Evolutionary conservation across 2,888 invertebrate genomes (phyloP).

Genomic region (Tinea semifulvella): DNA sequence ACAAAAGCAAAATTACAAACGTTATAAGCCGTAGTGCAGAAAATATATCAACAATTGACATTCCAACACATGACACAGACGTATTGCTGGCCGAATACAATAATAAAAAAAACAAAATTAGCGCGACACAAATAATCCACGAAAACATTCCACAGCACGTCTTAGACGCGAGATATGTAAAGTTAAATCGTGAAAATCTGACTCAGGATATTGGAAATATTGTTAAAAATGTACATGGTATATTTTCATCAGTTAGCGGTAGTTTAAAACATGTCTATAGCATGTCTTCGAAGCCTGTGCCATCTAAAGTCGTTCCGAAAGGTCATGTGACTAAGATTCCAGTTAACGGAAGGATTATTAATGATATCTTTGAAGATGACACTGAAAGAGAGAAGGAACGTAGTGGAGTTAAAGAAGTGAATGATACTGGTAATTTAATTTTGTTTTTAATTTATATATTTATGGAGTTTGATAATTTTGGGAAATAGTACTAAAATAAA

Average conservation of each 20-base stretch:
- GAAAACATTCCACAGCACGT: conserved; percentile 22
- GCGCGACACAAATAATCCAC: conserved; percentile 41
- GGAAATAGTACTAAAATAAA: too few relatives aligned
- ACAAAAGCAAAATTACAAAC: conserved; percentile 22
- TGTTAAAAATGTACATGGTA: conserved; percentile 59
- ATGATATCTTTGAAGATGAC: conserved; percentile 52
- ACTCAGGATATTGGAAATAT: conserved; percentile 53
- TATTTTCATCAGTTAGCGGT: conserved; percentile 56
- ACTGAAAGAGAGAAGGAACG: conserved; percentile 14
- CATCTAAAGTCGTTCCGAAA: conserved; percentile 34
- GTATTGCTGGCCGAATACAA: conserved; percentile 38
- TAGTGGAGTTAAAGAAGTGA: not conserved
- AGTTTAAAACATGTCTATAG: conserved; percentile 54
- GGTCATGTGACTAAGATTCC: conserved; percentile 25
- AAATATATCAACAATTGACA: conserved; percentile 33
- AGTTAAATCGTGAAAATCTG: conserved; percentile 47
- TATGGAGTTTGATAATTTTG: too few relatives aligned
- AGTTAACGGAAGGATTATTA: conserved; percentile 43
- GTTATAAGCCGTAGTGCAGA: conserved; percentile 46
- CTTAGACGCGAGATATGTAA: conserved; percentile 31
- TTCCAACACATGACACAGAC: conserved; percentile 19
- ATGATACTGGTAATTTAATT: not conserved
- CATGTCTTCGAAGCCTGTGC: conserved; percentile 34
- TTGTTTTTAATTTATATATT: not conserved
- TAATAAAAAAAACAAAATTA: conserved; percentile 39